Evolutionary conservation across 1,140 invertebrate genomes (phyloP).

Genomic region (Vanessa atalanta): DNA sequence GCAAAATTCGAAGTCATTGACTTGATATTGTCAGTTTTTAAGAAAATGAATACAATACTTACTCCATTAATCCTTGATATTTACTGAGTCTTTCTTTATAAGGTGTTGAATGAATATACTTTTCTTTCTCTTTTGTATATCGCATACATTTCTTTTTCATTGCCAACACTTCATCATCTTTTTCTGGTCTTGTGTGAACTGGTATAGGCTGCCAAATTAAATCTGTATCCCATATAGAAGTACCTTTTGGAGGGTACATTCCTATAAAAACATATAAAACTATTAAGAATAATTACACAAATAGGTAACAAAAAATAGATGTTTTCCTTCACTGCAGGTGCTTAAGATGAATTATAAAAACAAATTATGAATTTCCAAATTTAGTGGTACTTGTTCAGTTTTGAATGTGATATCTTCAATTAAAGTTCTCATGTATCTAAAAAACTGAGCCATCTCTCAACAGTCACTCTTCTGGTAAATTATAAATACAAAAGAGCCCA

Average conservation of each 20-base stretch:
- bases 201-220: constrained; percentile 95
- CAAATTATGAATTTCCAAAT: no score
- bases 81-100: constrained; percentile 82
- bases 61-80: constrained; percentile 84
- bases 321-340: no score
- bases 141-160: constrained; percentile 85
- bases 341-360: no score
- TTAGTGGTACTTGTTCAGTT: no score
- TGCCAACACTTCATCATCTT: constrained; percentile 84
- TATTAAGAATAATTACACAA: neutral
- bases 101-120: constrained; percentile 81
- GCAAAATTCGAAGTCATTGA: neutral
- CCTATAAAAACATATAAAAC: constrained; percentile 37
- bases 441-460: no score
- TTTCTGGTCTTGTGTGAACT: constrained; percentile 88
- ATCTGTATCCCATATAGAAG: constrained; percentile 85
- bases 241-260: constrained; percentile 84
- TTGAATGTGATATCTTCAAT: no score
- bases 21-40: neutral
- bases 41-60: constrained; percentile 43
- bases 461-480: no score
- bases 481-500: no score
- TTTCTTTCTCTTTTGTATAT: constrained; percentile 82
- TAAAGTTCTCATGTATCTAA: no score
- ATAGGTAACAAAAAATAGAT: no score